Conservation (phyloP, 2,113 vertebrate genomes). For the Notarius quadriscutis region DNA sequence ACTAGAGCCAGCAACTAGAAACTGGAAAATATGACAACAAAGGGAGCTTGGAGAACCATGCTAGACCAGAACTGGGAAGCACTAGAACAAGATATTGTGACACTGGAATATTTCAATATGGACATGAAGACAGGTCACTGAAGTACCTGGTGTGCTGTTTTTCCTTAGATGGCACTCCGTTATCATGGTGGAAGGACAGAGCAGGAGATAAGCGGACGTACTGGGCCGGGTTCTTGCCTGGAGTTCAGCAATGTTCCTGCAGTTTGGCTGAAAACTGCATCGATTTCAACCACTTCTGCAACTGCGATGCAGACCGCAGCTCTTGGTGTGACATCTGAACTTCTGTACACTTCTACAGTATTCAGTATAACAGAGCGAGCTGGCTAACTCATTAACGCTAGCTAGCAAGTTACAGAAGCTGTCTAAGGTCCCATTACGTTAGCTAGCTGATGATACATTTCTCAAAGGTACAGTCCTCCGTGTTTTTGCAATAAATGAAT, state of each 20-base stretch:
- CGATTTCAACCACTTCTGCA: conserved; percentile 83
- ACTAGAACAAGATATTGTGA: neutral
- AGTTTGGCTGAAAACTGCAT: conserved; percentile 84
- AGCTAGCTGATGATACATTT: neutral
- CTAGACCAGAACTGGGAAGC: neutral
- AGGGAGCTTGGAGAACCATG: neutral
- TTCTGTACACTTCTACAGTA: neutral
- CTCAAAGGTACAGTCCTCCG: neutral
- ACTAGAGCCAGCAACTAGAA: neutral
- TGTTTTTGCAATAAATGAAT: too few relatives aligned
- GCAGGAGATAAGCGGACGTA: conserved; percentile 79
- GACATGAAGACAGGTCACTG: neutral
- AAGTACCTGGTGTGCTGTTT: neutral
- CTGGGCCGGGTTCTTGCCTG: conserved; percentile 83
- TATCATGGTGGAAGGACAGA: conserved; percentile 84
- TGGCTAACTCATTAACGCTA: neutral
- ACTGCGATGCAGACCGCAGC: conserved; percentile 83
- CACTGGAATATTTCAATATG: neutral
- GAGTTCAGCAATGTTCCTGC: conserved; percentile 83
- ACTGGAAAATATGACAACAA: neutral
- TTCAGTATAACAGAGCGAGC: neutral
- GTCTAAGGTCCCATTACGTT: neutral
- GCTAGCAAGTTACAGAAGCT: neutral
- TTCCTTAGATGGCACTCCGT: conserved; percentile 77
- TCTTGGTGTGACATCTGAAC: conserved; percentile 74